phyloP scores from a whole-genome alignment of 2,888 invertebrate genomes.

The Bombylius discolor region DNA sequence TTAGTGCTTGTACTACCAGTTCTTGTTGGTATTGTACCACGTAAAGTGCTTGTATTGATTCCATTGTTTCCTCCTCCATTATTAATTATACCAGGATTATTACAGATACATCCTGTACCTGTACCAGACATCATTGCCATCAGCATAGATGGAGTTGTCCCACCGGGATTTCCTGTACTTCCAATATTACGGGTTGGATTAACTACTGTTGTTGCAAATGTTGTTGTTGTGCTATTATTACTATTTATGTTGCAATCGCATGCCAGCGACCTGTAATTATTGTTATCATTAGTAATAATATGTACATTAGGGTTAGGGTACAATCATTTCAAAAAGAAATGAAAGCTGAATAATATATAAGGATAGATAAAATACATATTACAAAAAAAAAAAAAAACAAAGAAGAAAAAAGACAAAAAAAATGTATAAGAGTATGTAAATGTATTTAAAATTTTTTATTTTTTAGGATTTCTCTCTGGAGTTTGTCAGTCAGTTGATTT shows the following conservation, averaged over 20 bases:
- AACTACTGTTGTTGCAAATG: slow-evolving; percentile 21
- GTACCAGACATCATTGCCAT: slow-evolving; percentile 15
- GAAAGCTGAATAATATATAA: slow-evolving; percentile 1
- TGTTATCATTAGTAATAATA: slow-evolving; percentile 17
- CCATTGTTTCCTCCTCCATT: slow-evolving; percentile 26
- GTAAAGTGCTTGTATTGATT: slow-evolving; percentile 11
- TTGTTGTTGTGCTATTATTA: slow-evolving; percentile 23
- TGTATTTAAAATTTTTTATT: too few relatives aligned
- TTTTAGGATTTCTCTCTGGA: too few relatives aligned
- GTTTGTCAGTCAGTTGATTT: too few relatives aligned
- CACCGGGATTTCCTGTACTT: slow-evolving; percentile 21
- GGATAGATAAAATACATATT: neutral
- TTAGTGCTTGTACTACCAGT: slow-evolving; percentile 23
- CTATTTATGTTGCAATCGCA: slow-evolving; percentile 32
- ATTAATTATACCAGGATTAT: slow-evolving; percentile 23
- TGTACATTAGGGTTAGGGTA: neutral
- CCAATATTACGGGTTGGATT: slow-evolving; percentile 22
- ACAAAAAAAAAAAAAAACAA: neutral
- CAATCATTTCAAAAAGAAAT: neutral
- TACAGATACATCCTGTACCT: slow-evolving; percentile 9
- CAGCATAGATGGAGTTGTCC: slow-evolving; percentile 20
- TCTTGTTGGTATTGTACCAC: slow-evolving; percentile 20
- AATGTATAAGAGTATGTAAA: too few relatives aligned
- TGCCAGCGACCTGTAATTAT: slow-evolving; percentile 30
- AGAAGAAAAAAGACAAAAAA: neutral